These are phyloP conservation scores for Agrotis clavis DNA, from an alignment of 2,888 invertebrate species.

Conservation along the genomic window DNA sequence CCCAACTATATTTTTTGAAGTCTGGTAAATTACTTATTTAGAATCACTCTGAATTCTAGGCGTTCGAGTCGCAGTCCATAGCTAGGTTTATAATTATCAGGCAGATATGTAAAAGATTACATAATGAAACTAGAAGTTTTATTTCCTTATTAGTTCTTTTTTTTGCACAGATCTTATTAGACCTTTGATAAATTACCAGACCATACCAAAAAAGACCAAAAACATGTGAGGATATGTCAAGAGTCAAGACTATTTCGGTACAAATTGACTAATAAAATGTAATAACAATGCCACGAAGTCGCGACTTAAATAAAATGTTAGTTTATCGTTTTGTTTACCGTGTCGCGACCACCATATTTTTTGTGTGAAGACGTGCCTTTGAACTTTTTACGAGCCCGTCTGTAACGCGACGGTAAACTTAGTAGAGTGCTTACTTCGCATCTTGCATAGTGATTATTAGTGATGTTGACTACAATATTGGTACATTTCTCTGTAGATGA, in stretches of 20 bases:
- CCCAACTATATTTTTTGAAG: no score
- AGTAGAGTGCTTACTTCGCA: slow-evolving; percentile 54
- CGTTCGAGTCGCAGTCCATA: no score
- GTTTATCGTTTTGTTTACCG: slow-evolving; percentile 87
- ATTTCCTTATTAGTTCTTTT: neutral
- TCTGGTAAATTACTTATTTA: no score
- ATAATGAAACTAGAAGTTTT: no score
- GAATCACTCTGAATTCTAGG: no score
- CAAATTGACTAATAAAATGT: slow-evolving; percentile 45
- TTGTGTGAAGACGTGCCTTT: slow-evolving; percentile 73
- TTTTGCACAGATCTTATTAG: neutral
- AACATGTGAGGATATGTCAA: neutral
- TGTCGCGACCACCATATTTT: slow-evolving; percentile 73
- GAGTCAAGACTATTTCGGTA: neutral
- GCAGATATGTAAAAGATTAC: neutral
- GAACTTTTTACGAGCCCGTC: slow-evolving; percentile 76
- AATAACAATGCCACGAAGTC: slow-evolving; percentile 64
- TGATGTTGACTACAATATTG: slow-evolving; percentile 8
- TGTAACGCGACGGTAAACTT: slow-evolving; percentile 65
- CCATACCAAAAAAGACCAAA: no score
- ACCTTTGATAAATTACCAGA: no score
- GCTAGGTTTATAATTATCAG: neutral
- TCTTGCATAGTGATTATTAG: slow-evolving; percentile 26
- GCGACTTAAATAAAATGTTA: slow-evolving; percentile 75
- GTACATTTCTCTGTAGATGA: slow-evolving; percentile 2